These are phyloP conservation scores for Pseudochromis fuscus DNA, from an alignment of 2,797 vertebrate species.

Conservation along the genomic window DNA sequence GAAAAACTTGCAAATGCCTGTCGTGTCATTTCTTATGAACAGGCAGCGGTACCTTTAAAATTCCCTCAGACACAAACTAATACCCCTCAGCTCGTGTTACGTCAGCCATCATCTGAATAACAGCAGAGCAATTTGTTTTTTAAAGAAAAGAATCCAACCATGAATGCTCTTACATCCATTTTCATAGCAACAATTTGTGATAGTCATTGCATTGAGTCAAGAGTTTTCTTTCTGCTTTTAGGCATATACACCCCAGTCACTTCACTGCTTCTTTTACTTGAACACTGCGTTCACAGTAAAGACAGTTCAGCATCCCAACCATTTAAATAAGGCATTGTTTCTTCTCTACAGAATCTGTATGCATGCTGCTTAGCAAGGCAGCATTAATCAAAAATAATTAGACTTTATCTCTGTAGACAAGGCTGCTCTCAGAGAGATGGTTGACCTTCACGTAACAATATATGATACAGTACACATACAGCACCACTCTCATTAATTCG, in stretches of 20 bases:
- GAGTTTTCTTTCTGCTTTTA: conserved; percentile 8
- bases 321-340: conserved; percentile 38
- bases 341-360: conserved; percentile 28
- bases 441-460: conserved; percentile 59
- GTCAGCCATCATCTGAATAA: conserved; percentile 46
- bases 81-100: conserved; percentile 46
- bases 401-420: conserved; percentile 46
- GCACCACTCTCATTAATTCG: conserved; percentile 46
- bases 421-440: conserved; percentile 46
- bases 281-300: conserved; percentile 15
- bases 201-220: conserved; percentile 34
- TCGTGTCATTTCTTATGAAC: conserved; percentile 50
- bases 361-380: conserved; percentile 34
- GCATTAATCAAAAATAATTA: conserved; percentile 68
- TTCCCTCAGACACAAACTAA: conserved; percentile 52
- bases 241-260: background rate
- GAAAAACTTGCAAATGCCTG: conserved; percentile 44
- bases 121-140: conserved; percentile 42
- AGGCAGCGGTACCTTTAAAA: conserved; percentile 45
- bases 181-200: conserved; percentile 49
- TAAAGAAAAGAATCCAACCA: conserved; percentile 45
- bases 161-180: conserved; percentile 31
- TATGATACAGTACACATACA: conserved; percentile 25
- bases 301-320: conserved; percentile 29
- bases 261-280: background rate